A percentile compares a stretch with the other conserved stretches of the same genome.
Conservation (phyloP, 2,113 vertebrate species). For the Corythornis madagascariensis region DNA sequence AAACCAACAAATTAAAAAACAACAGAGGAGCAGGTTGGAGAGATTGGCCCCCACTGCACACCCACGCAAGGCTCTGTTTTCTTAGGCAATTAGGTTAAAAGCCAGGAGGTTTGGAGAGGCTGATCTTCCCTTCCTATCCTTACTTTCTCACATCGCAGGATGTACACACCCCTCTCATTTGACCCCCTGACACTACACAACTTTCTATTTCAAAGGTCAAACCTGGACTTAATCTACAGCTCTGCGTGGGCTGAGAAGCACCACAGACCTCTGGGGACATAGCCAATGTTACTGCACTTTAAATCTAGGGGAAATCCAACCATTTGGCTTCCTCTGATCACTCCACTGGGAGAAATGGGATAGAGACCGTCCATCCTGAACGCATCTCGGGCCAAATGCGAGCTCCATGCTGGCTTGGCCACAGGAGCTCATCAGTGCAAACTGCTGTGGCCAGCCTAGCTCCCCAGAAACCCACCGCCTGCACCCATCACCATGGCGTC, state of each 20-base stretch:
- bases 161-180: not conserved
- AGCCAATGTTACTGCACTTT: not conserved
- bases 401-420: rapidly evolving
- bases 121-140: not conserved
- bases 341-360: not conserved
- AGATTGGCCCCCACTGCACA: rapidly evolving
- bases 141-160: not conserved
- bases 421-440: not conserved
- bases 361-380: not conserved
- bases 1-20: not conserved
- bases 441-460: not conserved
- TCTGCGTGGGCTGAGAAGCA: not conserved
- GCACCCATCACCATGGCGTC: not conserved
- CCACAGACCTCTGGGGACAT: not conserved
- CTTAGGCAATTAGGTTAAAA: not conserved
- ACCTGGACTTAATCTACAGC: not conserved
- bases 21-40: not conserved
- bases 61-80: not conserved
- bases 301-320: not conserved
- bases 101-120: not conserved
- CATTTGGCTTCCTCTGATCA: not conserved
- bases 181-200: not conserved
- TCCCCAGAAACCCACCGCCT: not conserved
- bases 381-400: rapidly evolving
- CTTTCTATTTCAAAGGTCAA: not conserved